Conservation (phyloP, 1,140 invertebrate species). For the Lordiphosa stackelbergi region DNA sequence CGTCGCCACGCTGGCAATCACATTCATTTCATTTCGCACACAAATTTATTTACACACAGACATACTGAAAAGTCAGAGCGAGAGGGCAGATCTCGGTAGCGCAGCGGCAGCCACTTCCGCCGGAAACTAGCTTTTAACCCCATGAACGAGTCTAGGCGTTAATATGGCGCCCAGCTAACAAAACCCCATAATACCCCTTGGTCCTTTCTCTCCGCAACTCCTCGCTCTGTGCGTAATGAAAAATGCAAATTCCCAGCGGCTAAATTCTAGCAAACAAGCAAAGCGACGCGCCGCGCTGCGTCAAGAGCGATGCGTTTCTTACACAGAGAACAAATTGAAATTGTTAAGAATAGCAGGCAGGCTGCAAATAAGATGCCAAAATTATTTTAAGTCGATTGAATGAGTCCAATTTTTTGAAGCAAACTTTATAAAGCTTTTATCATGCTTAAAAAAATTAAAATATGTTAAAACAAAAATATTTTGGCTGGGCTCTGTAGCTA, state of each 20-base stretch:
- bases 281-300: constrained; percentile 68
- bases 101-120: constrained; percentile 69
- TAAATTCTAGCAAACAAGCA: constrained; percentile 74
- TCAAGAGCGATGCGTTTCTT: constrained; percentile 48
- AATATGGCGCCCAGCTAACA: constrained; percentile 55
- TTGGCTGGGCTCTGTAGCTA: too few relatives aligned
- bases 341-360: neutral
- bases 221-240: constrained; percentile 60
- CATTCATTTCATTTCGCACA: constrained; percentile 72
- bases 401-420: too few relatives aligned
- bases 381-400: too few relatives aligned
- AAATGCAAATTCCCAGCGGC: constrained; percentile 74
- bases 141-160: constrained; percentile 73
- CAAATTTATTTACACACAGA: constrained; percentile 70
- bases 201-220: constrained; percentile 7
- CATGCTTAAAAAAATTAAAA: too few relatives aligned
- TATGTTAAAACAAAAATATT: too few relatives aligned
- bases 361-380: too few relatives aligned
- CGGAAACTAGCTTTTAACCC: constrained; percentile 76
- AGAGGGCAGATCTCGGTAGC: constrained; percentile 26
- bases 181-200: constrained; percentile 15
- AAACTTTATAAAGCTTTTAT: too few relatives aligned
- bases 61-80: constrained; percentile 7
- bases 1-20: constrained; percentile 55
- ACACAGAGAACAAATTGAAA: constrained; percentile 4